A percentile compares a stretch with the other conserved stretches of the same genome.
phyloP scores from a whole-genome alignment of 2,113 vertebrate genomes.

The Herpetotheres cachinnans region DNA sequence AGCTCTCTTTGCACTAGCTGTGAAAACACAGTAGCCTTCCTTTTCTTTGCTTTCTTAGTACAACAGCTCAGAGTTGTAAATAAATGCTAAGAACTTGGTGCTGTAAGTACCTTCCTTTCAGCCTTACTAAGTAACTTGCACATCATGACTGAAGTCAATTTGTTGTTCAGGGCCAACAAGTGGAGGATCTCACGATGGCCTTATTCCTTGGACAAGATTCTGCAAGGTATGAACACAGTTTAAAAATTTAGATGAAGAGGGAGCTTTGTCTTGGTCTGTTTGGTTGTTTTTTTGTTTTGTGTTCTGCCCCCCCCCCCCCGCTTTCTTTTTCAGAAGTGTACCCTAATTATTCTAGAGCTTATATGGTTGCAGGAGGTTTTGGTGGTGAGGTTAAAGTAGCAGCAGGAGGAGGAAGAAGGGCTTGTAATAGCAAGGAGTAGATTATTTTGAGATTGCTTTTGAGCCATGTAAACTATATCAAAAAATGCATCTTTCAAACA shows the following conservation, averaged over 20 bases:
- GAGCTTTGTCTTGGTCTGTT: neutral
- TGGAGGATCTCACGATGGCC: conserved; percentile 79
- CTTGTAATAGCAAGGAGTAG: neutral
- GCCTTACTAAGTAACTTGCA: neutral
- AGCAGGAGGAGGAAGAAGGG: neutral
- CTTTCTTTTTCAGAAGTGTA: neutral
- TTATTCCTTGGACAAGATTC: conserved; percentile 92
- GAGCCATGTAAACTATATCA: neutral
- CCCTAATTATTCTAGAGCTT: neutral
- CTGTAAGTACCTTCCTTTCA: neutral
- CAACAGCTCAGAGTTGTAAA: neutral
- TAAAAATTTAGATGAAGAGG: neutral
- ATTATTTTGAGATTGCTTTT: neutral
- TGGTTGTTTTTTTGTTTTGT: neutral
- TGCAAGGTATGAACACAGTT: conserved; percentile 84
- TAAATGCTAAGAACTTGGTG: neutral
- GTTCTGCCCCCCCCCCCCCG: fast-evolving
- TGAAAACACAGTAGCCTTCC: neutral
- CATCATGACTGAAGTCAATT: neutral
- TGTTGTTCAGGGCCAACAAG: conserved; percentile 73
- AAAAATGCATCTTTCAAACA: neutral
- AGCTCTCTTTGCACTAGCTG: neutral
- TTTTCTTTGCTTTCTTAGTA: neutral
- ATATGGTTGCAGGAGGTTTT: neutral
- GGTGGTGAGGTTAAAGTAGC: neutral